Evolutionary conservation across 2,888 invertebrate species (phyloP).

Genomic region (Malthinus seriepunctatus): DNA sequence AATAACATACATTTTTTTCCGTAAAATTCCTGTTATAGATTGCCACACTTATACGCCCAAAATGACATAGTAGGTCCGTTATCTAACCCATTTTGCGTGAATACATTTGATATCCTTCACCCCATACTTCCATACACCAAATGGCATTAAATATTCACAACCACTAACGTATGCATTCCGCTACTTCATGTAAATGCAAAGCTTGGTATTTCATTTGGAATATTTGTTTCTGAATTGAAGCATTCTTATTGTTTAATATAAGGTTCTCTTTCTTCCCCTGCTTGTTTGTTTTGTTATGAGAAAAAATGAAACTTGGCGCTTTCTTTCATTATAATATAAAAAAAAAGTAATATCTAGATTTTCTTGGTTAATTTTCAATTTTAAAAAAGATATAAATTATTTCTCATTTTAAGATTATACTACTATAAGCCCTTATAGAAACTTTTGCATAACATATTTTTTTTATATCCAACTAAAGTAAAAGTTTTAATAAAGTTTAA

Average conservation of each 20-base stretch:
- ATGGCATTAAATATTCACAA: constrained; percentile 9
- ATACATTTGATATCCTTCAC: constrained; percentile 11
- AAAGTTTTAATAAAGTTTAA: too few relatives aligned
- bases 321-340: too few relatives aligned
- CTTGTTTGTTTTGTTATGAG: too few relatives aligned
- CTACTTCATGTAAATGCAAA: constrained; percentile 3
- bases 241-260: constrained; percentile 2
- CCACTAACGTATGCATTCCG: constrained; percentile 2
- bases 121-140: background rate
- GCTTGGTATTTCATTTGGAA: constrained; percentile 5
- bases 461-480: too few relatives aligned
- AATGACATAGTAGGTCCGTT: constrained; percentile 4
- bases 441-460: too few relatives aligned
- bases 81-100: constrained; percentile 4
- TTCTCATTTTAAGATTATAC: too few relatives aligned
- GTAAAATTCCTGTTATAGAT: background rate
- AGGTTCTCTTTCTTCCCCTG: background rate
- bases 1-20: background rate
- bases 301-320: too few relatives aligned
- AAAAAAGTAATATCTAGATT: too few relatives aligned
- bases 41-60: background rate
- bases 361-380: too few relatives aligned
- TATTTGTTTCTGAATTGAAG: constrained; percentile 6
- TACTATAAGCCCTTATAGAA: too few relatives aligned
- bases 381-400: too few relatives aligned